Evolutionary conservation across 2,888 invertebrate species (phyloP).

Genomic region (Acrobasis consociella): DNA sequence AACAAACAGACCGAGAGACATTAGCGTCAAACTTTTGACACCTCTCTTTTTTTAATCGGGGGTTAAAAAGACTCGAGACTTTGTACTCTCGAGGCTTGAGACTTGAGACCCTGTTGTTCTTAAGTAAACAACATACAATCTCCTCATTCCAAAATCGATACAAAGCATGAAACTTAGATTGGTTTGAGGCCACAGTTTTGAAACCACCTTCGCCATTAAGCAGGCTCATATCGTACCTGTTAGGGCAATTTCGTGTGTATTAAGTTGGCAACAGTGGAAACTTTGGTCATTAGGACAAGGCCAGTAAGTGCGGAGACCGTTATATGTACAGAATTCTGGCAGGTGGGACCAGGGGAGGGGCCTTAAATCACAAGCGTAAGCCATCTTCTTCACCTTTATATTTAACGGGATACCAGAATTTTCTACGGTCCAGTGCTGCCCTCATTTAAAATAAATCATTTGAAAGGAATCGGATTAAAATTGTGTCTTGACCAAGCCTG

Average conservation of each 20-base stretch:
- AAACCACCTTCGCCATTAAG: constrained; percentile 25
- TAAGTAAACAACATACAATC: background rate
- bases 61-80: background rate
- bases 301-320: constrained; percentile 25
- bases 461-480: too few species aligned
- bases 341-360: constrained; percentile 19
- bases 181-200: constrained; percentile 22
- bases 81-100: background rate
- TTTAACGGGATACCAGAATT: background rate
- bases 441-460: too few species aligned
- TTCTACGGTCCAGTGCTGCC: too few species aligned
- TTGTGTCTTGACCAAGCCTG: too few species aligned
- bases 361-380: background rate
- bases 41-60: too few species aligned
- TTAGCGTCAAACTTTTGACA: too few species aligned
- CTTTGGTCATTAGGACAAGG: constrained; percentile 71
- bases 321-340: constrained; percentile 20
- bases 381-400: background rate
- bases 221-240: constrained; percentile 24
- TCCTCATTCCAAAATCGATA: constrained; percentile 13
- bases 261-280: constrained; percentile 66
- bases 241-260: constrained; percentile 46
- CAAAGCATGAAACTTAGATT: constrained; percentile 25
- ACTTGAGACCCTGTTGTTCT: background rate
- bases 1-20: too few species aligned